Conservation (phyloP, 1,140 invertebrate genomes). For the Pteromalus puparum region DNA sequence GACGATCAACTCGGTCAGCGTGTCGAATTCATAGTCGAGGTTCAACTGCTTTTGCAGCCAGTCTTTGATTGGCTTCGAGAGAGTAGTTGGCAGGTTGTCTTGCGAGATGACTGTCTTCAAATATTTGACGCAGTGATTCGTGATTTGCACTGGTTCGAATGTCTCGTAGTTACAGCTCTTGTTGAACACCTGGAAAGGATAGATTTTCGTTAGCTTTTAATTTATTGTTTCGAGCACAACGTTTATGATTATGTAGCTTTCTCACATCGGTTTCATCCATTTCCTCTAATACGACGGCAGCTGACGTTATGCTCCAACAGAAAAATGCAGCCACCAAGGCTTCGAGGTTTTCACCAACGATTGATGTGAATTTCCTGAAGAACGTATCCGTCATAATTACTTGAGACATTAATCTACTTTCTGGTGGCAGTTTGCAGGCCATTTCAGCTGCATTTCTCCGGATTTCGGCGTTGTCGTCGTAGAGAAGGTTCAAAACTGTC, state of each 20-base stretch:
- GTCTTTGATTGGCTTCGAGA: constrained; percentile 38
- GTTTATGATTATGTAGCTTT: background rate
- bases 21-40: constrained; percentile 45
- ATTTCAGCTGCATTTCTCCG: constrained; percentile 56
- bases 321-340: constrained; percentile 59
- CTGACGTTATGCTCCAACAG: constrained; percentile 62
- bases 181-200: constrained; percentile 67
- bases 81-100: constrained; percentile 37
- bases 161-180: constrained; percentile 67
- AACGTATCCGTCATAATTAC: constrained; percentile 55
- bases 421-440: constrained; percentile 54
- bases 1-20: constrained; percentile 54
- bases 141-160: constrained; percentile 63
- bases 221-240: background rate
- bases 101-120: constrained; percentile 51
- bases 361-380: constrained; percentile 60
- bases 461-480: constrained; percentile 63
- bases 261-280: constrained; percentile 69
- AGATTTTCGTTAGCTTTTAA: background rate
- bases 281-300: constrained; percentile 60
- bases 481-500: constrained; percentile 62
- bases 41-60: constrained; percentile 56
- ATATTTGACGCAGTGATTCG: constrained; percentile 54
- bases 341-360: constrained; percentile 46
- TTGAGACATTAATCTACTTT: constrained; percentile 50